These are phyloP conservation scores for honey bee (Apis mellifera) DNA, from an alignment of 1,140 invertebrate species.

Conservation along the genomic window DNA sequence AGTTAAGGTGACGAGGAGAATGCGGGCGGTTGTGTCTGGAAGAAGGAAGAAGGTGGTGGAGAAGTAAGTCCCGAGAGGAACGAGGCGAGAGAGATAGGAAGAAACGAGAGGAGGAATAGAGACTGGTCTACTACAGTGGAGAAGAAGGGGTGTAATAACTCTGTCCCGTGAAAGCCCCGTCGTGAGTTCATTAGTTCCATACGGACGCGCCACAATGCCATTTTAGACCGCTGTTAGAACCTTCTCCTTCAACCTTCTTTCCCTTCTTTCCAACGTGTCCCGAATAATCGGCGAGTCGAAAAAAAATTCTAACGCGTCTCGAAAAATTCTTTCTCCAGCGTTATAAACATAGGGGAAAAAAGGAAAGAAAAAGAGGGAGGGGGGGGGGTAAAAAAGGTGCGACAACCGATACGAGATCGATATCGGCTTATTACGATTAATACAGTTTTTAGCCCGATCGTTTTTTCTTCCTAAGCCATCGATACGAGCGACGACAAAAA, in stretches of 20 bases:
- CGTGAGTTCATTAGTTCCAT: slow-evolving; percentile 79
- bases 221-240: slow-evolving; percentile 73
- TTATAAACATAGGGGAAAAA: too few species aligned
- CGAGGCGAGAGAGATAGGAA: slow-evolving; percentile 41
- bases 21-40: slow-evolving; percentile 38
- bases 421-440: background rate
- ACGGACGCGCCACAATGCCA: slow-evolving; percentile 75
- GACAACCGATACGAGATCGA: background rate
- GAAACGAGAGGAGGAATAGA: slow-evolving; percentile 32
- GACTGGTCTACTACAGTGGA: background rate
- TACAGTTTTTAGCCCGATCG: background rate
- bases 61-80: slow-evolving; percentile 26
- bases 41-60: slow-evolving; percentile 48
- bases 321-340: background rate
- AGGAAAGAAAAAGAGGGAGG: too few species aligned
- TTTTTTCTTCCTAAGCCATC: too few species aligned
- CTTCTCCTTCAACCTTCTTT: slow-evolving; percentile 42
- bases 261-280: background rate
- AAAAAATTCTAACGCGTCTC: background rate
- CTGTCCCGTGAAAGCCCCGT: slow-evolving; percentile 74
- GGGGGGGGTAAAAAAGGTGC: background rate
- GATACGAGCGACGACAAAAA: background rate
- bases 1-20: slow-evolving; percentile 17
- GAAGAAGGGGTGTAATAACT: slow-evolving; percentile 70
- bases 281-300: background rate